Evolutionary conservation across 2,797 vertebrate genomes (phyloP).

Genomic region (Amphiprion clarkii): DNA sequence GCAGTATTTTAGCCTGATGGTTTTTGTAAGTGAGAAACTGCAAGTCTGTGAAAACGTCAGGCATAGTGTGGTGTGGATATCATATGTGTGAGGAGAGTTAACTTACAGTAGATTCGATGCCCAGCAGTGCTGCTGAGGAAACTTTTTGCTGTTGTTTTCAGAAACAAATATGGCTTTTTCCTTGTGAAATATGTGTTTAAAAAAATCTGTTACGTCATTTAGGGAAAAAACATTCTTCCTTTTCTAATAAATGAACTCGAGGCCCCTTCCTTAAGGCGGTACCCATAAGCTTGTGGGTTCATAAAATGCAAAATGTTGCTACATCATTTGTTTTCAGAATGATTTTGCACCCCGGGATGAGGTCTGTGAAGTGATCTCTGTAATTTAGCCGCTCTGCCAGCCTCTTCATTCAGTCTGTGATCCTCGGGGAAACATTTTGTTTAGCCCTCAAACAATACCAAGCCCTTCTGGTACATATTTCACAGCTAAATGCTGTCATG

Average conservation of each 20-base stretch:
- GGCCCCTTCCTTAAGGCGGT: slow-evolving; percentile 30
- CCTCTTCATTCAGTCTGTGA: slow-evolving; percentile 62
- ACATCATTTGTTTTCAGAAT: slow-evolving; percentile 73
- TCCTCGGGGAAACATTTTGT: slow-evolving; percentile 71
- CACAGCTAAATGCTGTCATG: slow-evolving; percentile 75
- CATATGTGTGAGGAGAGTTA: neutral
- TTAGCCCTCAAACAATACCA: slow-evolving; percentile 71
- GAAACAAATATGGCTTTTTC: slow-evolving; percentile 4
- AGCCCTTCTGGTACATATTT: slow-evolving; percentile 73
- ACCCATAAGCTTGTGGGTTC: slow-evolving; percentile 53
- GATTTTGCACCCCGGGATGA: slow-evolving; percentile 62
- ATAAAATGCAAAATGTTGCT: slow-evolving; percentile 69
- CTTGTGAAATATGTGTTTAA: slow-evolving; percentile 4
- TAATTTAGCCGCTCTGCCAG: slow-evolving; percentile 69
- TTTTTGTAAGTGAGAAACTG: slow-evolving; percentile 48
- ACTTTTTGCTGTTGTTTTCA: slow-evolving; percentile 12
- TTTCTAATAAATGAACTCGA: slow-evolving; percentile 50
- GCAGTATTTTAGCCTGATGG: slow-evolving; percentile 17
- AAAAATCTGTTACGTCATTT: slow-evolving; percentile 32
- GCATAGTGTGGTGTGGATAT: neutral
- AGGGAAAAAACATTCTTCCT: slow-evolving; percentile 40
- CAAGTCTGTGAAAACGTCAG: slow-evolving; percentile 50
- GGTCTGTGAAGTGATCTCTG: slow-evolving; percentile 58
- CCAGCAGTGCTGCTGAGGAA: neutral
- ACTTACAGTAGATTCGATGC: neutral